Evolutionary conservation across 2,797 vertebrate genomes (phyloP).

Genomic region (Myiotriccus ornatus): DNA sequence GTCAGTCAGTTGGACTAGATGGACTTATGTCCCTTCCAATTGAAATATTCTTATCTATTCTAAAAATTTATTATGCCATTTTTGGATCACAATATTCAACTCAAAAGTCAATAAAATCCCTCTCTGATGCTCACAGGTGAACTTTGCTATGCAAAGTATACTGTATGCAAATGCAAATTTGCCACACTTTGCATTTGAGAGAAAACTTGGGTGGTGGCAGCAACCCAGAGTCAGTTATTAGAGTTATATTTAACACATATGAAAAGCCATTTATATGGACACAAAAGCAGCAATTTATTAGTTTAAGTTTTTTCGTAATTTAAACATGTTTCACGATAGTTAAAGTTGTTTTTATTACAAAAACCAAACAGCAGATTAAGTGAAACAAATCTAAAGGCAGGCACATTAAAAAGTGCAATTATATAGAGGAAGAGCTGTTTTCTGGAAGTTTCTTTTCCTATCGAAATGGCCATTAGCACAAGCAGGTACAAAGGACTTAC

Average conservation of each 20-base stretch:
- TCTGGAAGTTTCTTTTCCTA: background rate
- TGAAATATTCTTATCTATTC: background rate
- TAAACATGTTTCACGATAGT: background rate
- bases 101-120: background rate
- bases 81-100: background rate
- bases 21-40: background rate
- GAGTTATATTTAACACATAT: background rate
- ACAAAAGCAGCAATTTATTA: background rate
- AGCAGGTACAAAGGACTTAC: background rate
- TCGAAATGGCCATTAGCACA: background rate
- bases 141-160: background rate
- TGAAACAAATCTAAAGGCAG: background rate
- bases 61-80: background rate
- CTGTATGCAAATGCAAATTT: background rate
- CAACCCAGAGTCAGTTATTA: background rate
- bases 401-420: background rate
- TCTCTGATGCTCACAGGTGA: background rate
- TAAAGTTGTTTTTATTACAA: background rate
- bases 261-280: background rate
- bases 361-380: conserved; percentile 5
- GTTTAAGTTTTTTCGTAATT: background rate
- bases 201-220: background rate
- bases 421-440: background rate
- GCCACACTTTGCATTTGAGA: background rate
- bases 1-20: background rate